These are phyloP conservation scores for Thermophis baileyi DNA, from an alignment of 2,113 vertebrate genomes.

Conservation along the genomic window DNA sequence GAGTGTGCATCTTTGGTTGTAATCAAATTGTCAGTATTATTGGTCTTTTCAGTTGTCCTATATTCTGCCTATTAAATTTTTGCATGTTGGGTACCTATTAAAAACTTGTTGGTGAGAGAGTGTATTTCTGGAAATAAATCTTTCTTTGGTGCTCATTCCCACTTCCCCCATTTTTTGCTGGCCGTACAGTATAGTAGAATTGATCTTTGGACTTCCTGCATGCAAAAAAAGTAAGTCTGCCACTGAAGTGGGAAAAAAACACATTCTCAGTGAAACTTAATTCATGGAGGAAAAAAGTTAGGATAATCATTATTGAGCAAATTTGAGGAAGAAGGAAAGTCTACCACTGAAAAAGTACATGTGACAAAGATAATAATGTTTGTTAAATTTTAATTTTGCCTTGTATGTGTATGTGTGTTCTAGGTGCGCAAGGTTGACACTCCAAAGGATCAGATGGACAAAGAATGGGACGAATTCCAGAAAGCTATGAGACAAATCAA, in stretches of 20 bases:
- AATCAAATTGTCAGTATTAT: neutral
- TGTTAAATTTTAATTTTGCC: neutral
- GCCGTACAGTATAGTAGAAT: neutral
- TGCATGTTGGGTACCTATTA: neutral
- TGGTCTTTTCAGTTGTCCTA: neutral
- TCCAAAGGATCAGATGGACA: conserved; percentile 96
- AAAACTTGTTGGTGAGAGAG: neutral
- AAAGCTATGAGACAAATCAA: conserved; percentile 95
- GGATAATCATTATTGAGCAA: neutral
- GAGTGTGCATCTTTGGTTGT: neutral
- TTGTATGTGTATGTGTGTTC: neutral
- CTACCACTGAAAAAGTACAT: neutral
- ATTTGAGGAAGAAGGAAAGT: neutral
- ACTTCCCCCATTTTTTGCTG: neutral
- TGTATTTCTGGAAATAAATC: neutral
- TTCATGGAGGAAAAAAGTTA: neutral
- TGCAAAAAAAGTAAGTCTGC: neutral
- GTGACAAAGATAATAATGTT: neutral
- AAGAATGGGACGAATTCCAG: conserved; percentile 98
- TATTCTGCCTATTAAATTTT: neutral
- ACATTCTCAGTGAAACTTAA: neutral
- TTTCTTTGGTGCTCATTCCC: neutral
- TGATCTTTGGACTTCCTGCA: neutral
- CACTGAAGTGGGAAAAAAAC: neutral
- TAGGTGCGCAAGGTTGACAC: conserved; percentile 93